phyloP scores from a whole-genome alignment of 2,888 invertebrate species.

The Euplexia lucipara region DNA sequence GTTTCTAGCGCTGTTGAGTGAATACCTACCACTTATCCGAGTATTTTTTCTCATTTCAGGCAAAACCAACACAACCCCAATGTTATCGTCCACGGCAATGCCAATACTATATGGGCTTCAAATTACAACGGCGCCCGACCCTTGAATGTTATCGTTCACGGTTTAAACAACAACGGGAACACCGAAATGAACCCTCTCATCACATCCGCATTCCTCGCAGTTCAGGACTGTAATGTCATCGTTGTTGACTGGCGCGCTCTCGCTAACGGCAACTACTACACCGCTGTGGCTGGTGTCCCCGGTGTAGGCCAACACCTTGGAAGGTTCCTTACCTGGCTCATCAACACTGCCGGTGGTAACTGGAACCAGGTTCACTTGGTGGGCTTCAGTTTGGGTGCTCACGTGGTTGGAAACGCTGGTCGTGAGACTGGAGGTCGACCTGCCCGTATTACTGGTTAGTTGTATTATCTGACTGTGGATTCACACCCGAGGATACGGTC shows the following conservation, averaged over 20 bases:
- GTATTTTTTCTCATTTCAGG: slow-evolving; percentile 53
- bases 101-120: slow-evolving; percentile 72
- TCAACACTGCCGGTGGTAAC: slow-evolving; percentile 78
- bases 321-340: slow-evolving; percentile 81
- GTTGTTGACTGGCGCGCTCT: slow-evolving; percentile 82
- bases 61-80: slow-evolving; percentile 72
- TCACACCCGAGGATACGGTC: neutral
- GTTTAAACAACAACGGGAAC: slow-evolving; percentile 78
- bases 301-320: slow-evolving; percentile 79
- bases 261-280: slow-evolving; percentile 70
- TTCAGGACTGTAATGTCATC: slow-evolving; percentile 80
- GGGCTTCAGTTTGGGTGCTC: slow-evolving; percentile 87
- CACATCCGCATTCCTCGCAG: slow-evolving; percentile 74
- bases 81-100: slow-evolving; percentile 73
- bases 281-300: slow-evolving; percentile 77
- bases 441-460: slow-evolving; percentile 76
- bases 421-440: slow-evolving; percentile 67
- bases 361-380: slow-evolving; percentile 83
- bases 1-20: too few relatives aligned
- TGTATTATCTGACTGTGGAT: neutral
- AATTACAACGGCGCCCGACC: slow-evolving; percentile 71
- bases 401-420: slow-evolving; percentile 82
- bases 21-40: neutral
- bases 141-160: slow-evolving; percentile 78
- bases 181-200: slow-evolving; percentile 70